phyloP scores from a whole-genome alignment of 2,797 vertebrate species.

The Tachyglossus aculeatus region DNA sequence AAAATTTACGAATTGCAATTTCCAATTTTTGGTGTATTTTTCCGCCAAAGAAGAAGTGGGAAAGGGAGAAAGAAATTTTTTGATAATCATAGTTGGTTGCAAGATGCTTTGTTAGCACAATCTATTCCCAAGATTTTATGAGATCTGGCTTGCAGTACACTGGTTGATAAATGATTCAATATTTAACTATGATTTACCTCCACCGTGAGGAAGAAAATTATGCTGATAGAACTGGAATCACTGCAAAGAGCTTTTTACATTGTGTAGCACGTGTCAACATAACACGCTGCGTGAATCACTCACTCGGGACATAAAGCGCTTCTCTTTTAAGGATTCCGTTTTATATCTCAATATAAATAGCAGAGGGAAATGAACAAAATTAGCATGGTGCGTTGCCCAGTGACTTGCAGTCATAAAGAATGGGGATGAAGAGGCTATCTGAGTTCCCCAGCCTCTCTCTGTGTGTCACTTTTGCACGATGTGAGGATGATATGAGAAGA shows the following conservation, averaged over 20 bases:
- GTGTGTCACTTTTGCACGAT: slow-evolving; percentile 10
- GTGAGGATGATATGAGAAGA: background rate
- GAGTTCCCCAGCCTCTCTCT: background rate
- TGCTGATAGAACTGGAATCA: slow-evolving; percentile 67
- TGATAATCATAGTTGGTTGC: slow-evolving; percentile 39
- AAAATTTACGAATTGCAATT: slow-evolving; percentile 47
- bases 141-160: slow-evolving; percentile 56
- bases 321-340: slow-evolving; percentile 40
- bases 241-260: slow-evolving; percentile 60
- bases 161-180: slow-evolving; percentile 70
- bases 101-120: slow-evolving; percentile 52
- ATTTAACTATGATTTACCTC: slow-evolving; percentile 74
- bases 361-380: slow-evolving; percentile 22
- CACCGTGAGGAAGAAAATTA: slow-evolving; percentile 63
- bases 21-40: slow-evolving; percentile 20
- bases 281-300: slow-evolving; percentile 64
- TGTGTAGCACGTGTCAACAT: slow-evolving; percentile 56
- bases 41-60: slow-evolving; percentile 43
- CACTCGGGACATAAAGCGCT: slow-evolving; percentile 57
- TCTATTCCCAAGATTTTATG: slow-evolving; percentile 32
- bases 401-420: slow-evolving; percentile 20
- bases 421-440: background rate
- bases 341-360: slow-evolving; percentile 51
- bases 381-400: slow-evolving; percentile 5
- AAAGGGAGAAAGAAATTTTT: slow-evolving; percentile 7